Evolutionary conservation across 2,113 vertebrate genomes (phyloP).

Genomic region (Aptenodytes forsteri): DNA sequence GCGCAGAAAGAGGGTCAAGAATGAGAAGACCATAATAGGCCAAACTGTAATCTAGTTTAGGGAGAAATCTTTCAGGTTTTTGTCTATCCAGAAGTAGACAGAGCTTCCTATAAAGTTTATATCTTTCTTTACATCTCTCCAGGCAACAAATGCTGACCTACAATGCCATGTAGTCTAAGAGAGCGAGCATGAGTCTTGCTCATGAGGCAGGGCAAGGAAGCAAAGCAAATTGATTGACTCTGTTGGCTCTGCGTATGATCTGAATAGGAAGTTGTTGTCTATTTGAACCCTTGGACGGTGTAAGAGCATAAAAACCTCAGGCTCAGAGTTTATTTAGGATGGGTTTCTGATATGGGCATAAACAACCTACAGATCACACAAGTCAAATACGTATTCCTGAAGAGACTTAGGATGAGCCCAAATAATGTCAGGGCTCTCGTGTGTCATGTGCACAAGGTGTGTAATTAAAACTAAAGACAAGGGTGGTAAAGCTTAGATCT

Average conservation of each 20-base stretch:
- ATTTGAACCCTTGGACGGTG: neutral
- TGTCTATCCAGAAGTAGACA: neutral
- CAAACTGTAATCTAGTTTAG: neutral
- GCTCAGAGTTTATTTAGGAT: neutral
- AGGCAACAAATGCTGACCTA: neutral
- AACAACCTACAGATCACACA: neutral
- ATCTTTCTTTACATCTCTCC: neutral
- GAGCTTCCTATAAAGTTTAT: neutral
- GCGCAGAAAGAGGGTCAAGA: neutral
- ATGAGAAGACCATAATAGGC: neutral
- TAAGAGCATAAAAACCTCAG: neutral
- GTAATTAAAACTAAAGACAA: neutral
- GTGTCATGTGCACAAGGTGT: neutral
- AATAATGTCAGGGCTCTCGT: neutral
- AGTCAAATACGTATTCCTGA: neutral
- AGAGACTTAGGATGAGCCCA: neutral
- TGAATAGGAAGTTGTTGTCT: neutral
- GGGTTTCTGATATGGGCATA: neutral
- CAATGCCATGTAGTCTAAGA: neutral
- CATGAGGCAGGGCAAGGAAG: neutral
- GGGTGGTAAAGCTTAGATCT: neutral
- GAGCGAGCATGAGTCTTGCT: neutral
- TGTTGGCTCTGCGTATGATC: neutral
- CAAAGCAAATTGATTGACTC: neutral
- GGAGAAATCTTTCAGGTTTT: neutral